Base-by-base conservation (phyloP, 2,888 invertebrate genomes). In the Isoperla grammatica region DNA sequence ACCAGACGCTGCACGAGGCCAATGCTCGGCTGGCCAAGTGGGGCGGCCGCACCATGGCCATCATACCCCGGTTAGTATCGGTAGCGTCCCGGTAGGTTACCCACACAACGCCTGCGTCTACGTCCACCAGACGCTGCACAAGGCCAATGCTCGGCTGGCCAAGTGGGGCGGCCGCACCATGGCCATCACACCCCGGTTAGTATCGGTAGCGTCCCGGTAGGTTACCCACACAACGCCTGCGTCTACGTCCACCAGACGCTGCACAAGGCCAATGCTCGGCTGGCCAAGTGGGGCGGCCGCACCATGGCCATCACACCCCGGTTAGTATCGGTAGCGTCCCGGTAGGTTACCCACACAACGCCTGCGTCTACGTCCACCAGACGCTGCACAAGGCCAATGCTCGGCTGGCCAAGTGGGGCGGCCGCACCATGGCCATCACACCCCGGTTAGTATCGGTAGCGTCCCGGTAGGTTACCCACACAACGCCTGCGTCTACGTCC, bases 61-160 rank as follows among this genome's bases (percentile, higher is more conserved):
- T 99, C 64, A 99, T 99, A 9, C 99, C 99, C 3, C 82, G 91
- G 76, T 80, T 66, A 60, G 12, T 17, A 40, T n/a, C n/a, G n/a
- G n/a, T n/a, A n/a, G n/a, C n/a, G n/a, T n/a, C n/a, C n/a, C n/a
- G n/a, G n/a, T n/a, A n/a, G n/a, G n/a, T n/a, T n/a, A n/a, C n/a
- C n/a, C n/a, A n/a, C n/a, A n/a, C n/a, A n/a, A n/a, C n/a, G 94
- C 96, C 0, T 95, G 94, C 73, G 98, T 99, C n/a, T 97, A 95
- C 74, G 97, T 98, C 23, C 99, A 99, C 75, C 95, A 95, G 77
- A 96, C 98, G 0, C 79, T 99, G 64, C 95, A 97, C 74, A 89
- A 90, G 70, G 96, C 97, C 56, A 99, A 99, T 74, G 83, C 88
- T 0, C 81, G 95, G 56, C 81, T 98, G 57, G 86, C 87, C 4